Conservation (phyloP, 2,113 vertebrate genomes). For the Spheniscus mendiculus region DNA sequence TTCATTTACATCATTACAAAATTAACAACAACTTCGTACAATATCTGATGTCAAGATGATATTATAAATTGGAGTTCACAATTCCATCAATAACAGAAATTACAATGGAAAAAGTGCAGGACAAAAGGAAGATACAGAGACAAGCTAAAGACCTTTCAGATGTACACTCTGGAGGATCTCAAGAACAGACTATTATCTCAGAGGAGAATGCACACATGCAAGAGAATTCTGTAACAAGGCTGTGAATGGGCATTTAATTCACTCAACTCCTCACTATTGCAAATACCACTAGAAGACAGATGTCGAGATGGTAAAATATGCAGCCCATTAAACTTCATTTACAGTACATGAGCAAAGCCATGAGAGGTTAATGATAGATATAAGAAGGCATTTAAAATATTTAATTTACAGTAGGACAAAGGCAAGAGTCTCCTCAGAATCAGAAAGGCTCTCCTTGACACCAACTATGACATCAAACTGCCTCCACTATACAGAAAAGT, state of each 20-base stretch:
- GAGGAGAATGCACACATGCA: neutral
- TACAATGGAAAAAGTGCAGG: neutral
- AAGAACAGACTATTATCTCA: neutral
- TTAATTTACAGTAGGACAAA: neutral
- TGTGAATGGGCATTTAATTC: neutral
- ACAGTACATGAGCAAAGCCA: neutral
- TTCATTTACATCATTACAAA: neutral
- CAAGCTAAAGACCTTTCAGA: neutral
- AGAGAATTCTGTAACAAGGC: neutral
- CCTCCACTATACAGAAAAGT: fast-evolving
- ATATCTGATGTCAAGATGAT: neutral
- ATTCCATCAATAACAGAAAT: neutral
- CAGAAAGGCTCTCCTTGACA: neutral
- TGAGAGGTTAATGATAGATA: neutral
- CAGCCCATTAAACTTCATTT: neutral
- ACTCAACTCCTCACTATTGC: neutral
- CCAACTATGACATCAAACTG: neutral
- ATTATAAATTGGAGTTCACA: neutral
- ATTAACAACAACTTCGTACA: neutral
- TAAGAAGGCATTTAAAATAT: neutral
- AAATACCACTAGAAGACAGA: neutral
- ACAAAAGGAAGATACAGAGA: neutral
- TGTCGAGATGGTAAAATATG: neutral
- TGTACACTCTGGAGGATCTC: neutral
- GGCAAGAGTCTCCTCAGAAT: neutral